Percentiles rank a stretch among this genome's conserved stretches.
These are phyloP conservation scores for Hemitrygon akajei DNA, from an alignment of 2,797 vertebrate species.

Conservation along the genomic window DNA sequence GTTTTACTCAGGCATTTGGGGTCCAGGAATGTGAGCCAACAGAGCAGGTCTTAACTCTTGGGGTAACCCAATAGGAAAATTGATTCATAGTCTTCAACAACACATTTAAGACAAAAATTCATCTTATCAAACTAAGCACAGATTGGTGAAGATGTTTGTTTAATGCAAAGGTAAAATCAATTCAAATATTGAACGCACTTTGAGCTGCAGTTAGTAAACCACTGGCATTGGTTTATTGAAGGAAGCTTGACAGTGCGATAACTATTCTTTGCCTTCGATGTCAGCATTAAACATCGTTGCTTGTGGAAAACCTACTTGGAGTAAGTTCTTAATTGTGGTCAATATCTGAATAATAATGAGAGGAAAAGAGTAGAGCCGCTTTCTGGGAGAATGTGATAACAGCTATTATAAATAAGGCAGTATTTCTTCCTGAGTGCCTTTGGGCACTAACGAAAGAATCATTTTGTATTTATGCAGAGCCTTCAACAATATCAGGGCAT, in stretches of 20 bases:
- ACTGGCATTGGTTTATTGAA: neutral
- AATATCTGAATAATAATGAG: conserved; percentile 23
- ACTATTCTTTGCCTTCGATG: neutral
- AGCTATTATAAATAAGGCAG: neutral
- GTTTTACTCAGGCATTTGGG: neutral
- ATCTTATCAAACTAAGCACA: neutral
- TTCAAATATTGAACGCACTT: neutral
- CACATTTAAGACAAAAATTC: neutral
- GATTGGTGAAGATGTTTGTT: conserved; percentile 1
- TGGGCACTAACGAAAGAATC: neutral
- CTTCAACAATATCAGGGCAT: neutral
- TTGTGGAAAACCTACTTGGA: conserved; percentile 16
- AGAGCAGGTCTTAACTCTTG: neutral
- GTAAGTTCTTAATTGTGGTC: conserved; percentile 14
- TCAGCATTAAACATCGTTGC: conserved; percentile 24
- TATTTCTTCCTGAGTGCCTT: neutral
- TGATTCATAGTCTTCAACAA: neutral
- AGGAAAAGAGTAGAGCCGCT: too few relatives aligned
- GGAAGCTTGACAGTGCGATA: conserved; percentile 20
- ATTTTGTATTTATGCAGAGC: neutral
- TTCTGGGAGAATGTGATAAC: neutral
- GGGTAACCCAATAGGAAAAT: neutral
- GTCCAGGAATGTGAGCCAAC: neutral
- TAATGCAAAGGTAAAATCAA: neutral
- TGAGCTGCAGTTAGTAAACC: conserved; percentile 7